Percentiles rank a stretch among this genome's conserved stretches.
Evolutionary conservation across 1,140 invertebrate genomes (phyloP).

Genomic region (Zophobas atratus): DNA sequence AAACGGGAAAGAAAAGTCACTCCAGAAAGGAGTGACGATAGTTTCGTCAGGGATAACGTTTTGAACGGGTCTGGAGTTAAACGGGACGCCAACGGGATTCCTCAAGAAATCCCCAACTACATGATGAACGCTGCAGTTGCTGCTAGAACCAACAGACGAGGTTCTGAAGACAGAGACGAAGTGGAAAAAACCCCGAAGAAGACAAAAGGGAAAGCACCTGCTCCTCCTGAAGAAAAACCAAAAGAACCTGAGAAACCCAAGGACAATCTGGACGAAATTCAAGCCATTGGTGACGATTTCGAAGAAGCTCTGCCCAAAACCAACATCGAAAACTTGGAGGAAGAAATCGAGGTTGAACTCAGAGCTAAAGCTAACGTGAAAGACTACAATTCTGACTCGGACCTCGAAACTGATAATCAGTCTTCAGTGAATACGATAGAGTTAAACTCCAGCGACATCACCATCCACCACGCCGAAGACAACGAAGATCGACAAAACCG

Average conservation of each 20-base stretch:
- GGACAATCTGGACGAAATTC: slow-evolving; percentile 53
- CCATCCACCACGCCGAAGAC: slow-evolving; percentile 78
- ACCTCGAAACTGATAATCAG: slow-evolving; percentile 70
- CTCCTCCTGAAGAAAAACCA: slow-evolving; percentile 70
- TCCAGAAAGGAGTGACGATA: slow-evolving; percentile 67
- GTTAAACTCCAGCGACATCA: slow-evolving; percentile 81
- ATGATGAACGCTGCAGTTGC: slow-evolving; percentile 80
- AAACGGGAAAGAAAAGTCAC: slow-evolving; percentile 62
- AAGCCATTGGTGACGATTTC: slow-evolving; percentile 38
- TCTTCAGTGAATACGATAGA: slow-evolving; percentile 75
- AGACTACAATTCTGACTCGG: slow-evolving; percentile 68
- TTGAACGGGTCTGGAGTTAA: slow-evolving; percentile 72
- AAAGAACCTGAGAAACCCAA: slow-evolving; percentile 54
- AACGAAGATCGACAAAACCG: slow-evolving; percentile 77
- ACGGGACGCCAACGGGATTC: slow-evolving; percentile 73
- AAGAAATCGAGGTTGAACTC: slow-evolving; percentile 37
- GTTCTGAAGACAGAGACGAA: slow-evolving; percentile 65
- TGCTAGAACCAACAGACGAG: slow-evolving; percentile 78
- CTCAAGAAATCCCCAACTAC: slow-evolving; percentile 77
- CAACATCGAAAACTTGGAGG: not conserved
- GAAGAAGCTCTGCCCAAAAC: slow-evolving; percentile 38
- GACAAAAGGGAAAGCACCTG: slow-evolving; percentile 82
- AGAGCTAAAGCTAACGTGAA: slow-evolving; percentile 51
- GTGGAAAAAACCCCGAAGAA: slow-evolving; percentile 73
- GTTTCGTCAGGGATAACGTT: slow-evolving; percentile 56